Evolutionary conservation across 2,888 invertebrate species (phyloP).

Genomic region (Acleris laterana): DNA sequence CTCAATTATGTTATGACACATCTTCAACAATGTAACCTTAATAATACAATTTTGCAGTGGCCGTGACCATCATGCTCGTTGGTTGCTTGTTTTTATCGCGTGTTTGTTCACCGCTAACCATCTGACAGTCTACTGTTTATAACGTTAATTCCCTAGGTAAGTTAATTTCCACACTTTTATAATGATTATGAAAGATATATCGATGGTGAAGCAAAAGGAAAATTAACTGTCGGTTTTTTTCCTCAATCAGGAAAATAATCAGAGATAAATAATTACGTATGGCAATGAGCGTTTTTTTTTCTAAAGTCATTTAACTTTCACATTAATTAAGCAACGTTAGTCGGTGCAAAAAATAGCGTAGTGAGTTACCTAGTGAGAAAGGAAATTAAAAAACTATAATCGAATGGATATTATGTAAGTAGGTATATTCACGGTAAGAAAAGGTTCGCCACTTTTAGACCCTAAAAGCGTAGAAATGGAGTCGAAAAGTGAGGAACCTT

Average conservation of each 20-base stretch:
- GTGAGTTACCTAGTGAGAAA: too few relatives aligned
- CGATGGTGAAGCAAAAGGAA: neutral
- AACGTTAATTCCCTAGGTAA: neutral
- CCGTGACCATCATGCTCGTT: slow-evolving; percentile 7
- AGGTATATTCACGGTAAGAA: too few relatives aligned
- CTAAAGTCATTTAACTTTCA: too few relatives aligned
- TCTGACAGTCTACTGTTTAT: neutral
- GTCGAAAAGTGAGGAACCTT: too few relatives aligned
- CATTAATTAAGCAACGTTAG: too few relatives aligned
- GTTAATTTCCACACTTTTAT: neutral
- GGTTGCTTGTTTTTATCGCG: slow-evolving; percentile 4
- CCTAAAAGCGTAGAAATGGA: too few relatives aligned
- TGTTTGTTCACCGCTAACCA: neutral
- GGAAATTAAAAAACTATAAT: too few relatives aligned
- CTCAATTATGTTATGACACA: neutral
- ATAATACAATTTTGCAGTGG: neutral
- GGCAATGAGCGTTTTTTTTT: too few relatives aligned
- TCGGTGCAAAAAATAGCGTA: too few relatives aligned
- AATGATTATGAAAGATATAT: neutral
- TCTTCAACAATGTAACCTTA: neutral
- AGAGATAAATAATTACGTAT: too few relatives aligned
- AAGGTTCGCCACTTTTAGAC: too few relatives aligned
- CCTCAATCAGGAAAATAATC: neutral
- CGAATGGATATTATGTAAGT: too few relatives aligned
- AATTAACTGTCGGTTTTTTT: neutral